phyloP scores from a whole-genome alignment of 1,140 invertebrate species.

The Ooceraea biroi region DNA sequence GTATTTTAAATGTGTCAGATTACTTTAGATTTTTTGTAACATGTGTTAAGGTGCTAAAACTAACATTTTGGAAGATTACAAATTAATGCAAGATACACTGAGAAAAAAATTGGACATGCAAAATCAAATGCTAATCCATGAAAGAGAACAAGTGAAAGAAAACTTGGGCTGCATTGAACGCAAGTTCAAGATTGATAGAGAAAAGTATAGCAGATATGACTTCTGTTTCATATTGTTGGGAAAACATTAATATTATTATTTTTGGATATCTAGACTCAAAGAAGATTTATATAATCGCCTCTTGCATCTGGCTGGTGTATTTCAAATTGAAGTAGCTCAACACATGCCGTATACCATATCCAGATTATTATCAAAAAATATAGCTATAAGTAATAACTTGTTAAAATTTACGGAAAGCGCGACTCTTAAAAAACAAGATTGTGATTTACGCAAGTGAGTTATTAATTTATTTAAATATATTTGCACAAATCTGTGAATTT shows the following conservation, averaged over 20 bases:
- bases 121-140: constrained; percentile 59
- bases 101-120: constrained; percentile 68
- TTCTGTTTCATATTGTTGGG: background rate
- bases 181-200: constrained; percentile 75
- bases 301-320: constrained; percentile 71
- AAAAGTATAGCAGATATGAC: constrained; percentile 75
- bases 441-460: constrained; percentile 56
- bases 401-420: constrained; percentile 41
- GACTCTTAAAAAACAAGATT: constrained; percentile 40
- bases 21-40: background rate
- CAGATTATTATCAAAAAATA: constrained; percentile 80
- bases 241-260: constrained; percentile 1
- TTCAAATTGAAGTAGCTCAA: constrained; percentile 72
- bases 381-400: constrained; percentile 75
- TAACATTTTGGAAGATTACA: constrained; percentile 80
- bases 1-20: no score
- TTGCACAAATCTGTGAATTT: background rate
- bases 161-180: constrained; percentile 64
- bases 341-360: constrained; percentile 68
- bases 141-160: constrained; percentile 69
- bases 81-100: constrained; percentile 65
- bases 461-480: constrained; percentile 24
- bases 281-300: constrained; percentile 77
- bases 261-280: constrained; percentile 75
- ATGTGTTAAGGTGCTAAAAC: constrained; percentile 76